These are phyloP conservation scores for Trachelipus rathkii DNA, from an alignment of 1,140 invertebrate species.

Conservation along the genomic window DNA sequence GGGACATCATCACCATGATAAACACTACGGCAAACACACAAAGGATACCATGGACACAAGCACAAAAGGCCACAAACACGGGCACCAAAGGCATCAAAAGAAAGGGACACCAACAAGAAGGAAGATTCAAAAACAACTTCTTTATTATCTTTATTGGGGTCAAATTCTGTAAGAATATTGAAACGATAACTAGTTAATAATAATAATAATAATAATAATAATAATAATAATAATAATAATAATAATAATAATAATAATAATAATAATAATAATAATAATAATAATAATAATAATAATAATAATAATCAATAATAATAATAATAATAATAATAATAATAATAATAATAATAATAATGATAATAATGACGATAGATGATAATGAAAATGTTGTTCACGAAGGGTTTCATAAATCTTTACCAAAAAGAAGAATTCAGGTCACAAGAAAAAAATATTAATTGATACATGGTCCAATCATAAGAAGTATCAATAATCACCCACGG, in stretches of 20 bases:
- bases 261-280: too few relatives aligned
- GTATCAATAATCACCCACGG: constrained; percentile 39
- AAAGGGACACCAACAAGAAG: constrained; percentile 36
- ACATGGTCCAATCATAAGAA: constrained; percentile 37
- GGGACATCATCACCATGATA: constrained; percentile 21
- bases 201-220: too few relatives aligned
- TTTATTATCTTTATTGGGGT: too few relatives aligned
- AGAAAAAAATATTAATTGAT: constrained; percentile 46
- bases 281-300: too few relatives aligned
- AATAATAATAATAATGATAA: too few relatives aligned
- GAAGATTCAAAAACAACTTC: too few relatives aligned
- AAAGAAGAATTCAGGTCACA: constrained; percentile 46
- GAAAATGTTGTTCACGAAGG: constrained; percentile 38
- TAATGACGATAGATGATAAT: too few relatives aligned
- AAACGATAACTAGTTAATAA: too few relatives aligned
- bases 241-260: neutral
- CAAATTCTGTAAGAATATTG: too few relatives aligned
- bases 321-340: too few relatives aligned
- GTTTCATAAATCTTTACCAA: constrained; percentile 47
- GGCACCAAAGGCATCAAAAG: constrained; percentile 42
- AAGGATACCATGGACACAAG: constrained; percentile 32
- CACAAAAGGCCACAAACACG: constrained; percentile 40
- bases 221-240: too few relatives aligned
- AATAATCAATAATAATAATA: too few relatives aligned
- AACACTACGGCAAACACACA: constrained; percentile 23